Conservation (phyloP, 2,113 vertebrate genomes). For the Festucalex cinctus region DNA sequence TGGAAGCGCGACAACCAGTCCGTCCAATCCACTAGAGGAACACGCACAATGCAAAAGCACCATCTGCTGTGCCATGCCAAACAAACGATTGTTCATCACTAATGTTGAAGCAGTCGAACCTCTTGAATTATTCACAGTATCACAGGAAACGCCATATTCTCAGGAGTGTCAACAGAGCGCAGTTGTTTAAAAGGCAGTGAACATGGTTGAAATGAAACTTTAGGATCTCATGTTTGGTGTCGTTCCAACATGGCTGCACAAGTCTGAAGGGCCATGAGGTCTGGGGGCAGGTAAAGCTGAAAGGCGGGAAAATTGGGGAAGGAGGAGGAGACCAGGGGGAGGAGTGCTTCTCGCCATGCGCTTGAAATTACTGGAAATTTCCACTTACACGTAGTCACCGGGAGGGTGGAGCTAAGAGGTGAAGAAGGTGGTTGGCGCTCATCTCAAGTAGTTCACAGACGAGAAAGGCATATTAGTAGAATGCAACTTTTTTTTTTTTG, state of each 20-base stretch:
- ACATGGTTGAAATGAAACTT: neutral
- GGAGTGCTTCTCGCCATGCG: conserved; percentile 56
- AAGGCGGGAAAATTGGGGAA: conserved; percentile 62
- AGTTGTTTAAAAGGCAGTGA: neutral
- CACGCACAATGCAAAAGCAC: conserved; percentile 72
- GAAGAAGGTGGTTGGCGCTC: conserved; percentile 38
- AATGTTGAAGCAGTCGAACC: conserved; percentile 20
- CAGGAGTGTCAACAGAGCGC: conserved; percentile 16
- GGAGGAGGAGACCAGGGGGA: conserved; percentile 55
- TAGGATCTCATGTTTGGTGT: neutral
- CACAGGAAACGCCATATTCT: neutral
- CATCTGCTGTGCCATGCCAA: conserved; percentile 68
- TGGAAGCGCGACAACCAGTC: conserved; percentile 25
- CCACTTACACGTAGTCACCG: conserved; percentile 68
- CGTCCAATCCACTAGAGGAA: conserved; percentile 43
- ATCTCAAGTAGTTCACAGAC: conserved; percentile 4
- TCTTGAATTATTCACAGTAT: conserved; percentile 13
- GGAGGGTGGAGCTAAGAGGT: conserved; percentile 57
- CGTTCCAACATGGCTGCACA: neutral
- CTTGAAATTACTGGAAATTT: conserved; percentile 76
- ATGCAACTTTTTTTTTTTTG: neutral
- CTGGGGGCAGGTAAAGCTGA: conserved; percentile 59
- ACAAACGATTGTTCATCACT: conserved; percentile 45
- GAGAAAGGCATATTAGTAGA: neutral
- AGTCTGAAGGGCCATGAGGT: conserved; percentile 35